These are phyloP conservation scores for Augiades crinisus DNA, from an alignment of 2,888 invertebrate species.

Conservation along the genomic window DNA sequence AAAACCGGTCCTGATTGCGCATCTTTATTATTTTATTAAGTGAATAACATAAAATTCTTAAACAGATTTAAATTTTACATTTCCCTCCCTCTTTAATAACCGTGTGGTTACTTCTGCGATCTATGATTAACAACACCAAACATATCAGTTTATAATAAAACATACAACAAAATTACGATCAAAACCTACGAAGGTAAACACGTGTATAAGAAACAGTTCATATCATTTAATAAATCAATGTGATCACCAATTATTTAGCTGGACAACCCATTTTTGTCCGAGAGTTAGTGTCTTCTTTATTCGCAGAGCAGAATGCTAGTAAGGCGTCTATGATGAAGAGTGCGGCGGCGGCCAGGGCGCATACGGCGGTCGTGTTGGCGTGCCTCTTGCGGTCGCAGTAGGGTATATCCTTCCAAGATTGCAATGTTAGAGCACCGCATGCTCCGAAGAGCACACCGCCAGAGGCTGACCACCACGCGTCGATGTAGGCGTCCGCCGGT, in stretches of 20 bases:
- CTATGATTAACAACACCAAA: too few species aligned
- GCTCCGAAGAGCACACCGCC: conserved; percentile 58
- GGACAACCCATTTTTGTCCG: conserved; percentile 46
- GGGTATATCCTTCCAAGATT: conserved; percentile 57
- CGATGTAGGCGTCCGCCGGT: conserved; percentile 67
- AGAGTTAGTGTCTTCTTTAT: conserved; percentile 44
- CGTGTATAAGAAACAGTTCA: too few species aligned
- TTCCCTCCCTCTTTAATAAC: too few species aligned
- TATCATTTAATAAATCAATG: too few species aligned
- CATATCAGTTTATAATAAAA: too few species aligned
- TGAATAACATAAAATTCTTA: too few species aligned
- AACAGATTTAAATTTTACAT: too few species aligned
- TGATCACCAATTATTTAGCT: conserved; percentile 13
- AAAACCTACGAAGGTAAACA: too few species aligned
- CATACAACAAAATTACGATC: too few species aligned
- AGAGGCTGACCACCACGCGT: conserved; percentile 67
- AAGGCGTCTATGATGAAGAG: conserved; percentile 57
- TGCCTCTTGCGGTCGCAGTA: conserved; percentile 43
- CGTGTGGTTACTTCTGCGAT: too few species aligned
- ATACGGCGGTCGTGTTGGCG: conserved; percentile 54
- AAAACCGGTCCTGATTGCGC: too few species aligned
- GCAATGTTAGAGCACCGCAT: conserved; percentile 57
- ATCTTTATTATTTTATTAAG: too few species aligned
- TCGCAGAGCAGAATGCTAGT: conserved; percentile 58
- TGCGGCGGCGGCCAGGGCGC: conserved; percentile 54